phyloP scores from a whole-genome alignment of 2,797 vertebrate genomes.

The Tiaroga cobitis region DNA sequence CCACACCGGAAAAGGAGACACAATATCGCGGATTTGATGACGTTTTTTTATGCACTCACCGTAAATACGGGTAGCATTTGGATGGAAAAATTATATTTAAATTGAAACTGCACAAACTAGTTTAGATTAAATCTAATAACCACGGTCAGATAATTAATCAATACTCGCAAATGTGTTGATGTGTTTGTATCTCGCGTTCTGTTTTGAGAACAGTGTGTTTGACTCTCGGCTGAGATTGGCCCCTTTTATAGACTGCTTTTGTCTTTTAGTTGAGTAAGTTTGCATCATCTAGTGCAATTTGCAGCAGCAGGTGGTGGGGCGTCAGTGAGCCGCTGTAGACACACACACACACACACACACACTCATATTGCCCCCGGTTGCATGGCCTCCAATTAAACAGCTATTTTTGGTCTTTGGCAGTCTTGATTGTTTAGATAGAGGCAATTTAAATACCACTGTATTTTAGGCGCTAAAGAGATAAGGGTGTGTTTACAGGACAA shows the following conservation, averaged over 20 bases:
- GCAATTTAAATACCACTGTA: conserved; percentile 42
- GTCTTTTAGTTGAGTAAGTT: not conserved
- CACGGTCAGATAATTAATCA: not conserved
- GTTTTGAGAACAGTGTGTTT: conserved; percentile 2
- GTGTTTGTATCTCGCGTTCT: not conserved
- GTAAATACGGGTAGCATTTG: too few species aligned
- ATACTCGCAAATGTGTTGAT: not conserved
- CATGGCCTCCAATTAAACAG: conserved; percentile 68
- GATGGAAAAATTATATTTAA: not conserved
- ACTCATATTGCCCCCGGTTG: conserved; percentile 65
- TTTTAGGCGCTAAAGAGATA: conserved; percentile 28
- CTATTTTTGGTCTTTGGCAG: conserved; percentile 63
- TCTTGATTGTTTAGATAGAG: conserved; percentile 38
- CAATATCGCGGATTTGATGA: too few species aligned
- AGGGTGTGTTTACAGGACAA: not conserved
- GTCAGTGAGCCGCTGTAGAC: conserved; percentile 55
- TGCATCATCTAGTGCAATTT: conserved; percentile 69
- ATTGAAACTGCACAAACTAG: not conserved
- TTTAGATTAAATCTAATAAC: not conserved
- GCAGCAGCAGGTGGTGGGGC: conserved; percentile 71
- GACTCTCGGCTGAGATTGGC: not conserved
- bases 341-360: conserved; percentile 65
- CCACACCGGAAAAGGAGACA: too few species aligned
- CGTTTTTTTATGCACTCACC: not conserved
- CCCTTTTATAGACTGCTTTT: not conserved